Evolutionary conservation across 1,140 invertebrate species (phyloP), one percentile per base, ranked within the genome.

Genomic region (Plectrocnemia conspersa): DNA sequence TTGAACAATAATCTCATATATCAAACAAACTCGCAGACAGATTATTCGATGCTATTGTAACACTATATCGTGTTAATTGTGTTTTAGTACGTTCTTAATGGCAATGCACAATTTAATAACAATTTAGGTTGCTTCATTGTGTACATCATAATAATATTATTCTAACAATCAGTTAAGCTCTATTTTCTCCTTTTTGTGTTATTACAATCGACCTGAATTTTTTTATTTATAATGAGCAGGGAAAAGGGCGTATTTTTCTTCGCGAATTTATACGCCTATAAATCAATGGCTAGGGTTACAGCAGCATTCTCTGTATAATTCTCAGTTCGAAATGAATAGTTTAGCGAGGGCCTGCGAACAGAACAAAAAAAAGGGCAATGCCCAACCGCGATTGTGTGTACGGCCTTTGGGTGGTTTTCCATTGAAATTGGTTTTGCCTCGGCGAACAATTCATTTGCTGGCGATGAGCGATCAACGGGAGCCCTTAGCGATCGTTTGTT

Each of bases 401-500:
- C 18, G 44, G 10, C 35, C 15, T 16, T 5, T 38, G 35, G 35
- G 18, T 13, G 35, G 18, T 11, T 18, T 49, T 49, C 18, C 35
- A 35, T 49, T 35, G 46, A 49, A 49, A 35, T 49, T 33, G 46
- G 46, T 32, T 33, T 49, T 32, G 46, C 7, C 15, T 27, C 13
- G 15, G 23, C 44, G 23, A 47, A 47, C 44, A 47, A 47, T 58
- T 52, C 50, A 58, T 58, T 58, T 54, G 44, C 47, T 21, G 41
- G 47, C 44, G 21, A n/a, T 27, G 25, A 38, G 48, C 32, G 52
- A 41, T 52, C 18, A 42, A 22, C 7, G 29, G 6, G 13, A 3
- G 23, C 22, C 48, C 44, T 59, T 55, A 40, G 32, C 52, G 32
- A 38, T 38, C 57, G 52, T 59, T 54, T 59, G 57, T 54, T 54